Evolutionary conservation across 2,113 vertebrate species (phyloP).

Genomic region (Agapornis roseicollis): DNA sequence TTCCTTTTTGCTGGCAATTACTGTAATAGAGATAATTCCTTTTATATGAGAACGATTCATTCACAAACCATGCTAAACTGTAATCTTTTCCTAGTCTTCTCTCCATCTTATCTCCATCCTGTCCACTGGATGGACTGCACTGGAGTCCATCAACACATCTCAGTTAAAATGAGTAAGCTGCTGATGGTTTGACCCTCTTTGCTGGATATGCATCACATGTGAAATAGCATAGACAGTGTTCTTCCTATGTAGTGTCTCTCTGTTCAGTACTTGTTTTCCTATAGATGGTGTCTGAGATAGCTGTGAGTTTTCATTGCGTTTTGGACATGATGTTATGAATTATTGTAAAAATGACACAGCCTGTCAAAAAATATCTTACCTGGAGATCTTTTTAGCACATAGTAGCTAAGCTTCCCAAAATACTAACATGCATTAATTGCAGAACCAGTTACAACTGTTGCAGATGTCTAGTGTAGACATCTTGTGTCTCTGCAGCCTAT

Average conservation of each 20-base stretch:
- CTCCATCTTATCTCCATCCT: conserved; percentile 37
- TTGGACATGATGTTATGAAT: neutral
- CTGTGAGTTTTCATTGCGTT: neutral
- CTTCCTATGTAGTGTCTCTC: neutral
- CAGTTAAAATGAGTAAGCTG: conserved; percentile 59
- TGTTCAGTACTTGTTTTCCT: neutral
- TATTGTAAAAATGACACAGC: neutral
- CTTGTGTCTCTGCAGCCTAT: neutral
- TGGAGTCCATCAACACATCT: conserved; percentile 57
- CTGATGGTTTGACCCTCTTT: neutral
- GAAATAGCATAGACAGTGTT: neutral
- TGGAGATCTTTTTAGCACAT: neutral
- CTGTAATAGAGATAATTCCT: neutral
- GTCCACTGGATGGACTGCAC: neutral
- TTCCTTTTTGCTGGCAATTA: neutral
- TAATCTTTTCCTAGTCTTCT: neutral
- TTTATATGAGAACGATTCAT: neutral
- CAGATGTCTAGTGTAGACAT: neutral
- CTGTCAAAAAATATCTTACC: neutral
- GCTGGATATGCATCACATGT: neutral
- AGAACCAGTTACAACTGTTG: neutral
- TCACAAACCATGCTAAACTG: neutral
- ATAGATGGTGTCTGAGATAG: neutral
- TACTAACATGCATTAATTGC: neutral
- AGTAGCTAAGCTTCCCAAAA: neutral